Evolutionary conservation across 2,113 vertebrate species (phyloP).

Genomic region (Actinemys pallida): DNA sequence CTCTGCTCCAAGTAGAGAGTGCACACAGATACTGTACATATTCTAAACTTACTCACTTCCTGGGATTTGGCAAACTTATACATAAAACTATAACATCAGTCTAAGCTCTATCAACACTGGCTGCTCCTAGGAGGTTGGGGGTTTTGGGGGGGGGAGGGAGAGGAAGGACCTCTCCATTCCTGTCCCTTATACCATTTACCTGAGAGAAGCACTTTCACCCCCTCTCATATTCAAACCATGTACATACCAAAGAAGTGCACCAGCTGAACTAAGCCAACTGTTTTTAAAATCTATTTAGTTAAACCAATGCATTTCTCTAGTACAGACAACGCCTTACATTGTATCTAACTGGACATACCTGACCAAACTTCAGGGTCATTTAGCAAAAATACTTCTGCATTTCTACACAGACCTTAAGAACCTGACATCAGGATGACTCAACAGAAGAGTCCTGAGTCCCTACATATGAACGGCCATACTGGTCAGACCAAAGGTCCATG

Average conservation of each 20-base stretch:
- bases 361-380: background rate
- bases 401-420: background rate
- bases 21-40: background rate
- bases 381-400: background rate
- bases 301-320: background rate
- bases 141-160: too few relatives aligned
- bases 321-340: background rate
- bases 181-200: background rate
- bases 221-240: background rate
- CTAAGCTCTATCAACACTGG: background rate
- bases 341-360: background rate
- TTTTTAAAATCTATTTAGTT: background rate
- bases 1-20: background rate
- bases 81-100: background rate
- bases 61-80: background rate
- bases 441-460: background rate
- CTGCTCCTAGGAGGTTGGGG: background rate
- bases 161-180: background rate
- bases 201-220: background rate
- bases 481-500: too few relatives aligned
- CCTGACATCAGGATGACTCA: background rate
- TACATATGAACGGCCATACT: too few relatives aligned
- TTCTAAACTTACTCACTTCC: background rate
- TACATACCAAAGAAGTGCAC: rapidly evolving
- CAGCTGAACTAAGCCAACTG: background rate